Base-by-base conservation (phyloP, 2,113 vertebrate species). In the Muntiacus reevesi region DNA sequence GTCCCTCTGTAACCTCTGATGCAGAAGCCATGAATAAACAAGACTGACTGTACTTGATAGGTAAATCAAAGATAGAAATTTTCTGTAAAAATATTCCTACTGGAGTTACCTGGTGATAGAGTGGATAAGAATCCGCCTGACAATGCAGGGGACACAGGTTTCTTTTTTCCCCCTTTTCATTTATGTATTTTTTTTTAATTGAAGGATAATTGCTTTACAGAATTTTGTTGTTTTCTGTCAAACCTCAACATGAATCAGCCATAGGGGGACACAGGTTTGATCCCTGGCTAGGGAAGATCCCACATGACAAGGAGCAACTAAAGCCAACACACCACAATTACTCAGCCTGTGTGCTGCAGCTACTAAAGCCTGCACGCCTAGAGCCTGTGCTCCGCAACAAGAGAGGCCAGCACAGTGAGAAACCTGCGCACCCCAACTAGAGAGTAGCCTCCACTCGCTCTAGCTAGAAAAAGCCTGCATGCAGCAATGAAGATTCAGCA, bases 21-120 rank as follows among this genome's bases (percentile, higher is more conserved):
- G 23, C 6, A 55, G n/a, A 55, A 83, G 33, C 52, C n/a, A 36
- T 25, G 33, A 55, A 36, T 83, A 83, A 55, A 23, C 52, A 55
- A n/a, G 52, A 40, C 21, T 55, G 33, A 55, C n/a, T 40, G 21
- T 36, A 96, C 27, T 86, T 86, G 52, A 89, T 17, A 60, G 47
- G 28, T 45, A 85, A 82, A 88, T 33, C n/a, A 96, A 90, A 92
- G 36, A 89, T 0, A 89, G 15, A 88, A 57, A 60, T 60, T 87
- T 19, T 89, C 47, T 89, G 90, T 92, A 89, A 96, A 81, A 91
- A 89, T 95, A 40, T 94, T 43, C 74, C 79, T 47, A 40, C 23
- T 76, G 23, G 71, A 43, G 23, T 76, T 76, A 40, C 71, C 71
- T 27, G 23, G 40, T 43, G 36, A 23, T 43, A 13, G 36, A 43